Conservation (phyloP, 2,888 invertebrate species). For the Podotricha telesiphe region DNA sequence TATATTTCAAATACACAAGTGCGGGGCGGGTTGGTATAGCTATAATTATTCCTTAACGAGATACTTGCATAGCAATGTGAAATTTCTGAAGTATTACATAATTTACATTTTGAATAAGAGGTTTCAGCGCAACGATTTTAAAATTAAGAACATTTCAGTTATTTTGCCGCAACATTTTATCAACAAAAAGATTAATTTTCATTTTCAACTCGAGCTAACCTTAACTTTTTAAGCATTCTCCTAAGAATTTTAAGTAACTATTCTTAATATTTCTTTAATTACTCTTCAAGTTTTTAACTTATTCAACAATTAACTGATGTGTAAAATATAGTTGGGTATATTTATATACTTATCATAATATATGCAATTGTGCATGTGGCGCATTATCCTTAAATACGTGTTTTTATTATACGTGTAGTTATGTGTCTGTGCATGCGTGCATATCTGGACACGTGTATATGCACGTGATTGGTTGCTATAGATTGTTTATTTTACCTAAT, state of each 20-base stretch:
- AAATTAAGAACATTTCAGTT: conserved; percentile 32
- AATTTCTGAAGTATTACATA: conserved; percentile 23
- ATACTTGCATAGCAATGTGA: conserved; percentile 16
- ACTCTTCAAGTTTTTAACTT: not conserved
- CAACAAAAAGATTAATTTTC: conserved; percentile 28
- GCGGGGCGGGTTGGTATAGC: conserved; percentile 7
- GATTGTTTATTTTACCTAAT: too few species aligned
- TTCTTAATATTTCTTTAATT: conserved; percentile 15
- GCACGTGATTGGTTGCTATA: too few species aligned
- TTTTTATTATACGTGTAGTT: too few species aligned
- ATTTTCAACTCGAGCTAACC: conserved; percentile 31
- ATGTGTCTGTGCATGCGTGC: too few species aligned
- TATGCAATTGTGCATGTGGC: too few species aligned
- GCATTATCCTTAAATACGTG: too few species aligned
- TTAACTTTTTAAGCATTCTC: conserved; percentile 33
- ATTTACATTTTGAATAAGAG: conserved; percentile 27
- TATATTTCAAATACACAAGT: conserved; percentile 7
- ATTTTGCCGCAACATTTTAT: conserved; percentile 34
- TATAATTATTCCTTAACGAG: conserved; percentile 23
- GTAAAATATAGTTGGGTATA: not conserved
- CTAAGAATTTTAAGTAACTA: conserved; percentile 35
- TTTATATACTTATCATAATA: not conserved
- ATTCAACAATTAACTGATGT: not conserved
- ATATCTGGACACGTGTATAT: too few species aligned
- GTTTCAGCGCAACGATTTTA: conserved; percentile 20